phyloP scores from a whole-genome alignment of 2,113 vertebrate species.

The Tachysurus vachellii region DNA sequence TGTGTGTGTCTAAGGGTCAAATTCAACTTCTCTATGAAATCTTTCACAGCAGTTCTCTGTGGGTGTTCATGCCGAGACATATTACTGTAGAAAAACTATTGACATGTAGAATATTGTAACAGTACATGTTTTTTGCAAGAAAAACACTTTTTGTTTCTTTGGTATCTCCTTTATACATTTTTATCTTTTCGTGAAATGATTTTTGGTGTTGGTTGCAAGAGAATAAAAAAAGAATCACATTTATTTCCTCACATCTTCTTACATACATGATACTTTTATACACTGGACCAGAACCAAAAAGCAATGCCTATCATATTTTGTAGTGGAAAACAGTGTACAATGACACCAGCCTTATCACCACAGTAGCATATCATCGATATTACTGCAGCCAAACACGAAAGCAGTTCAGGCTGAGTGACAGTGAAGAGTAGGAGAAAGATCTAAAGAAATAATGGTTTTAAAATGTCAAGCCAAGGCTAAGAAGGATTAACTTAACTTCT shows the following conservation, averaged over 20 bases:
- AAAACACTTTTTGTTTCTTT: neutral
- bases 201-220: neutral
- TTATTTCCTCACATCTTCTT: neutral
- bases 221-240: neutral
- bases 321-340: conserved; percentile 11
- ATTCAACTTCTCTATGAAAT: conserved; percentile 21
- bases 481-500: conserved; percentile 11
- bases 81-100: neutral
- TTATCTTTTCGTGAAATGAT: neutral
- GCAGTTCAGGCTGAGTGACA: neutral
- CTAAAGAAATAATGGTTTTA: conserved; percentile 46
- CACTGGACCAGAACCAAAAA: conserved; percentile 10
- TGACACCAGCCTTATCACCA: conserved; percentile 30
- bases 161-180: neutral
- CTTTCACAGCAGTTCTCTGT: conserved; percentile 36
- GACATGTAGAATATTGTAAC: neutral
- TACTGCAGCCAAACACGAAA: conserved; percentile 19
- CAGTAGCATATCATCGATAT: conserved; percentile 43
- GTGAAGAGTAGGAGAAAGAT: conserved; percentile 38
- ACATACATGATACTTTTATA: neutral
- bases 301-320: neutral
- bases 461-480: conserved; percentile 42
- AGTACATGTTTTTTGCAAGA: neutral
- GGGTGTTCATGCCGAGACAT: conserved; percentile 44
- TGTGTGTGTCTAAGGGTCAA: conserved; percentile 21